phyloP scores from a whole-genome alignment of 2,797 vertebrate species.

The Myiotriccus ornatus region DNA sequence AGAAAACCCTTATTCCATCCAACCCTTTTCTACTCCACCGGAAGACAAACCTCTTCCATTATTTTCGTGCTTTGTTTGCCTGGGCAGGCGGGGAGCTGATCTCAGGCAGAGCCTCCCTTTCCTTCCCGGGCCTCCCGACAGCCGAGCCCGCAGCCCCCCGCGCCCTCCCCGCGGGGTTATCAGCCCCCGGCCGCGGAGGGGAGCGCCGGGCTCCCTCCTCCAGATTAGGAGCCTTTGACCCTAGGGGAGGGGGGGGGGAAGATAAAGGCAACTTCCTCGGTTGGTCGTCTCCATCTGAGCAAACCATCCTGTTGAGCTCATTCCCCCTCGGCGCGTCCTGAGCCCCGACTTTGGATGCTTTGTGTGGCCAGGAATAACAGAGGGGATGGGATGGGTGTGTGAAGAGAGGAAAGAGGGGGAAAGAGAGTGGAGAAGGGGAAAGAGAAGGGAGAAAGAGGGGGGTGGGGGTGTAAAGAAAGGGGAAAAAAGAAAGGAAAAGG shows the following conservation, averaged over 20 bases:
- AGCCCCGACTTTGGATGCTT: background rate
- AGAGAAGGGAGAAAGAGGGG: background rate
- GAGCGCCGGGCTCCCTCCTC: conserved; percentile 10
- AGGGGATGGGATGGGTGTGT: background rate
- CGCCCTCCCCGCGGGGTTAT: conserved; percentile 7
- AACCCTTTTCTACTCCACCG: accelerated
- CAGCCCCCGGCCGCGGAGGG: background rate
- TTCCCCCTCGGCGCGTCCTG: background rate
- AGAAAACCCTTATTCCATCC: background rate
- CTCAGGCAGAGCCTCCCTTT: conserved; percentile 29
- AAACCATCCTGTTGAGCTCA: conserved; percentile 43
- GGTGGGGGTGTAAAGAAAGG: too few relatives aligned
- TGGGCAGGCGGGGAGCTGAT: background rate
- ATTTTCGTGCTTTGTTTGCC: background rate
- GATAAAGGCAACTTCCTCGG: conserved; percentile 46
- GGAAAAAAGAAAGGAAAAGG: background rate
- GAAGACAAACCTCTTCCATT: background rate
- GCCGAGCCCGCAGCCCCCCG: conserved; percentile 6
- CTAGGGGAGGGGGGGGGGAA: background rate
- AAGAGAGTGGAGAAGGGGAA: background rate
- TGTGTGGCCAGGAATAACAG: conserved; percentile 31
- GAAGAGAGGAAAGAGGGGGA: too few relatives aligned
- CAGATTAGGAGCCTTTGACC: conserved; percentile 42
- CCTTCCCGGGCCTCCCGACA: conserved; percentile 9
- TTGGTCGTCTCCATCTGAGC: conserved; percentile 6